A percentile compares a stretch with the other conserved stretches of the same genome.
phyloP scores from a whole-genome alignment of 2,113 vertebrate species.

The Heterochromis multidens region DNA sequence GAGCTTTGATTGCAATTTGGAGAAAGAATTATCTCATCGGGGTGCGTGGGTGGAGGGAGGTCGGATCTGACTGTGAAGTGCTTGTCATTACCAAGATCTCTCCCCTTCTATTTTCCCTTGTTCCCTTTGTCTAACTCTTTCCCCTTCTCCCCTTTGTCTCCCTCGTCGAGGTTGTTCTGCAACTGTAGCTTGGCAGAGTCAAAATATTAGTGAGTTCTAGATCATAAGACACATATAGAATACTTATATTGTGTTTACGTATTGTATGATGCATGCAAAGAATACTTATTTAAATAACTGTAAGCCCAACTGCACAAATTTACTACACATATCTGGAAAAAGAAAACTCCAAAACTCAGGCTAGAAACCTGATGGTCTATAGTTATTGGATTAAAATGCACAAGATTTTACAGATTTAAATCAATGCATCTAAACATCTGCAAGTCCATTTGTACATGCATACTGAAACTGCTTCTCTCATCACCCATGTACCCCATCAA shows the following conservation, averaged over 20 bases:
- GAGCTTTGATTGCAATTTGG: conserved; percentile 81
- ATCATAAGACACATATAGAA: not conserved
- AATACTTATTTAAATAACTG: not conserved
- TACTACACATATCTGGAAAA: not conserved
- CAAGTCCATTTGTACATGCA: not conserved
- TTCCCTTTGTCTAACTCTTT: conserved; percentile 54
- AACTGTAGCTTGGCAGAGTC: conserved; percentile 9
- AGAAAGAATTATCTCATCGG: conserved; percentile 78
- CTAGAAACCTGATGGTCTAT: not conserved
- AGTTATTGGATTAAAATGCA: not conserved
- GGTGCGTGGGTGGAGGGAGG: conserved; percentile 68
- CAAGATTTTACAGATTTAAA: not conserved
- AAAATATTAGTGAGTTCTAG: conserved; percentile 9
- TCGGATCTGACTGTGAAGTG: conserved; percentile 71
- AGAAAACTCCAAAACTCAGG: not conserved
- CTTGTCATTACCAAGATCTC: conserved; percentile 73
- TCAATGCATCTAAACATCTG: not conserved
- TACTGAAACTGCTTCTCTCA: not conserved
- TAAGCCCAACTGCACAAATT: not conserved
- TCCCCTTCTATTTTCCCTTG: conserved; percentile 44
- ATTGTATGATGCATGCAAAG: not conserved
- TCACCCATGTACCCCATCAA: conserved; percentile 4
- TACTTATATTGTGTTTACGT: not conserved
- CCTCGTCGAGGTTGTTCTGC: conserved; percentile 28
- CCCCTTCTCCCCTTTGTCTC: conserved; percentile 41